Evolutionary conservation across 2,113 vertebrate species (phyloP).

Genomic region (Microtus oregoni): DNA sequence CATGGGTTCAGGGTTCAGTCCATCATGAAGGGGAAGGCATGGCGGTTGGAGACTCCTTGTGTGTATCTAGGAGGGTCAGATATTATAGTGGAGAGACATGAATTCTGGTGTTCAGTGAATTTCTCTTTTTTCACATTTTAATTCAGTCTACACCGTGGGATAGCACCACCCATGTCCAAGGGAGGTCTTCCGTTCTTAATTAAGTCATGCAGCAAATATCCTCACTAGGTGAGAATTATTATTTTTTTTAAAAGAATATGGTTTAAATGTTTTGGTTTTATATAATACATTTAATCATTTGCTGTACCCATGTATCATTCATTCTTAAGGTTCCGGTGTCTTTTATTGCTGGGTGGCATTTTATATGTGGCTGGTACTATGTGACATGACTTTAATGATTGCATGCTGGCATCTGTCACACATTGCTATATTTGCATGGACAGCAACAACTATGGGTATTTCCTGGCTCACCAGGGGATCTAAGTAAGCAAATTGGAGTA

Average conservation of each 20-base stretch:
- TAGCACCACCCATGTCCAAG: background rate
- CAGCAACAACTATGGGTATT: background rate
- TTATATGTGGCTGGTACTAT: background rate
- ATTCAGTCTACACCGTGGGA: background rate
- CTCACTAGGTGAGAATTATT: background rate
- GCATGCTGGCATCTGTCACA: background rate
- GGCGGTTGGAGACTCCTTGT: background rate
- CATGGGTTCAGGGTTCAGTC: background rate
- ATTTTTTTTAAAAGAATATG: slow-evolving; percentile 6
- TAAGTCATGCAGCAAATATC: background rate
- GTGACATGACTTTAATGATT: background rate
- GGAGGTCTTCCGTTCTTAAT: background rate
- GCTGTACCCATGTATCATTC: background rate
- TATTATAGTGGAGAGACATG: background rate
- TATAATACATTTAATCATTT: background rate
- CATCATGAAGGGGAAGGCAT: background rate
- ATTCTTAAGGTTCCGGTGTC: background rate
- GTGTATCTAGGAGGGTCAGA: background rate
- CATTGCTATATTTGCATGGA: background rate
- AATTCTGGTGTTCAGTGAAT: background rate
- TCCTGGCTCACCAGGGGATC: background rate
- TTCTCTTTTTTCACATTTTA: background rate
- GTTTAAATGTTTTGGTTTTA: background rate
- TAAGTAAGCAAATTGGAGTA: background rate
- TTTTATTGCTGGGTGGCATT: background rate